Percentiles rank a stretch among this genome's conserved stretches.
These are phyloP conservation scores for Temnopleurus reevesii DNA, from an alignment of 53 echinoderm and acorn worm species.

Conservation along the genomic window DNA sequence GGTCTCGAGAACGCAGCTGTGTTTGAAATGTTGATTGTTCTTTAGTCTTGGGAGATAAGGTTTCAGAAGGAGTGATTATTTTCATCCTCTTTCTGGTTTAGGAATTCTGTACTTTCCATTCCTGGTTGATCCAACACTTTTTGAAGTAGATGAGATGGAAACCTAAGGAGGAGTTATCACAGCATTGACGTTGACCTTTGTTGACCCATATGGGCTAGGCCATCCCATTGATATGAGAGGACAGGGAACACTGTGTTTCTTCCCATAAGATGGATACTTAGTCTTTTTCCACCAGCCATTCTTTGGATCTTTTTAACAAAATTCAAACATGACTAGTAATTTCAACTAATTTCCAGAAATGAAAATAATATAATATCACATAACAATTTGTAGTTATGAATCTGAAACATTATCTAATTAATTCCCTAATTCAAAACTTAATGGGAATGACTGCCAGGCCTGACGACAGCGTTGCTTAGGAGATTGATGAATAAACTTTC, in stretches of 20 bases:
- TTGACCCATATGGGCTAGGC: conserved; percentile 36
- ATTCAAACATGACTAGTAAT: not conserved
- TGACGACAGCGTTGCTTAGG: too few species aligned
- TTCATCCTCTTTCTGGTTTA: conserved; percentile 24
- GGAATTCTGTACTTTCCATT: conserved; percentile 27
- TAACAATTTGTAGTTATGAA: too few species aligned
- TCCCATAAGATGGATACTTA: not conserved
- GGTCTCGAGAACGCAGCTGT: conserved; percentile 22
- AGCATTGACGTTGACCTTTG: conserved; percentile 41
- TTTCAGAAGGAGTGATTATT: conserved; percentile 11
- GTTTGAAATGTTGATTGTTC: not conserved
- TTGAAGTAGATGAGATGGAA: not conserved
- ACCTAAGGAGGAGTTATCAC: conserved; percentile 51
- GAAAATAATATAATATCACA: too few species aligned
- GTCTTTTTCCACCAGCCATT: not conserved
- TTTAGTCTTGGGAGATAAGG: conserved; percentile 21
- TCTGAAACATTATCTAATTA: too few species aligned
- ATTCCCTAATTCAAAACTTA: too few species aligned
- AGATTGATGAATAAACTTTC: too few species aligned
- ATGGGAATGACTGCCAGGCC: too few species aligned
- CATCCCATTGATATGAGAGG: conserved; percentile 37
- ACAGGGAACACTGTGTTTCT: not conserved
- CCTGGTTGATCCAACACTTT: conserved; percentile 11
- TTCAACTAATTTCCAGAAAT: not conserved
- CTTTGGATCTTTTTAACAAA: not conserved